Evolutionary conservation across 2,888 invertebrate genomes (phyloP).

Genomic region (Diaperis boleti): DNA sequence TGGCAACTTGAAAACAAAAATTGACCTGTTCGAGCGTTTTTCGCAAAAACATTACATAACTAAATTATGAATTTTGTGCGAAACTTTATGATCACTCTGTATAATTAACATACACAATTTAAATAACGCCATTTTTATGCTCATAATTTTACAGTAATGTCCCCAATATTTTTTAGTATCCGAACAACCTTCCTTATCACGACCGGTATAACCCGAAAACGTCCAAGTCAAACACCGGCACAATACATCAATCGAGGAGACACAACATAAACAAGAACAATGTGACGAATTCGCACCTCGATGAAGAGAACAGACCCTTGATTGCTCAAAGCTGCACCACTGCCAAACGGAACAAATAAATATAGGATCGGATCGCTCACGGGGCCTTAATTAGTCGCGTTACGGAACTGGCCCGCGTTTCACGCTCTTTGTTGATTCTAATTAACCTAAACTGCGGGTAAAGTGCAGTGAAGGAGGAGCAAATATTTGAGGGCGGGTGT

Average conservation of each 20-base stretch:
- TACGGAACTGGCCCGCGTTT: conserved; percentile 31
- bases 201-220: too few relatives aligned
- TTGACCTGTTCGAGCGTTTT: too few relatives aligned
- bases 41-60: too few relatives aligned
- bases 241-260: conserved; percentile 60
- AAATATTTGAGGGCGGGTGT: conserved; percentile 4
- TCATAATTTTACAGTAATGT: too few relatives aligned
- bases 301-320: too few relatives aligned
- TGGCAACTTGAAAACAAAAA: too few relatives aligned
- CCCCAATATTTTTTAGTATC: too few relatives aligned
- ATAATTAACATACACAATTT: too few relatives aligned
- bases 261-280: conserved; percentile 61
- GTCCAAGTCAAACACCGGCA: conserved; percentile 60
- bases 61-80: too few relatives aligned
- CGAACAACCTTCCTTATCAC: too few relatives aligned
- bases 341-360: conserved; percentile 45
- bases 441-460: conserved; percentile 14
- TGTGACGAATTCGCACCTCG: conserved; percentile 59
- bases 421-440: conserved; percentile 18
- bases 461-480: conserved; percentile 5
- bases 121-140: too few relatives aligned
- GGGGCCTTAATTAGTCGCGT: conserved; percentile 30
- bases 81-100: too few relatives aligned
- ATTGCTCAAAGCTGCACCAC: conserved; percentile 55
- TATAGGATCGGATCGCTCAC: conserved; percentile 22